Base-by-base conservation (phyloP, 1,140 invertebrate species). In the Cotesia chilonis region DNA sequence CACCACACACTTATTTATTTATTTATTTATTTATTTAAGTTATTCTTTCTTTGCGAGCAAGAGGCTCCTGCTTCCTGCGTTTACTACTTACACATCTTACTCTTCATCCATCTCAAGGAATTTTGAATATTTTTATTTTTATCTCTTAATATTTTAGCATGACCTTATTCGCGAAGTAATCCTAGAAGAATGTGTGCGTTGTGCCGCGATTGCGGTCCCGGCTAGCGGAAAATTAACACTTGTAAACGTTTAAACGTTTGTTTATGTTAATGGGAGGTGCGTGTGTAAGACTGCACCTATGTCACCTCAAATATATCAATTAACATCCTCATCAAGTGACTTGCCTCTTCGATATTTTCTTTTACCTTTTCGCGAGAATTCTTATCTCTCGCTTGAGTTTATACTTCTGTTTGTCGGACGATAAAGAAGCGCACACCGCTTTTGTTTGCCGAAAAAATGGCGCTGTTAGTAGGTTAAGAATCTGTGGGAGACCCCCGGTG, bases 301-400 rank as follows among this genome's bases (percentile, higher is more conserved):
- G 78, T 78, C 79, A 77, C 74, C 81, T 78, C 81, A 79, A 83
- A 83, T 82, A 80, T 82, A 82, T 82, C 81, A 82, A 83, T 83
- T 83, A 83, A 82, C 81, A 81, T 83, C 80, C 79, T 81, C 81
- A 82, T 82, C 78, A 80, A 80, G 65, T 59, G 69, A 10, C 64
- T 71, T 14, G 54, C 51, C 66, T 55, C 54, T 68, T 20, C 51
- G 36, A 68, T 68, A 55, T 55, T 20, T 68, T 68, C n/a, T 51
- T 9, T 14, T 47, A 28, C 38, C 17, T 37, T 57, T 12, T 12
- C 4, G 28, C 28, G 10, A 2, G 12, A 4, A 35, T 52, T 55
- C 38, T 41, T 14, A 28, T 28, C 69, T 63, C 59, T 70, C 28
- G 28, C 3, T 28, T 28, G 28, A 28, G 28, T 28, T 28, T 28